A percentile compares a stretch with the other conserved stretches of the same genome.
Conservation (phyloP, 2,888 invertebrate species). For the Heliconius aoede region DNA sequence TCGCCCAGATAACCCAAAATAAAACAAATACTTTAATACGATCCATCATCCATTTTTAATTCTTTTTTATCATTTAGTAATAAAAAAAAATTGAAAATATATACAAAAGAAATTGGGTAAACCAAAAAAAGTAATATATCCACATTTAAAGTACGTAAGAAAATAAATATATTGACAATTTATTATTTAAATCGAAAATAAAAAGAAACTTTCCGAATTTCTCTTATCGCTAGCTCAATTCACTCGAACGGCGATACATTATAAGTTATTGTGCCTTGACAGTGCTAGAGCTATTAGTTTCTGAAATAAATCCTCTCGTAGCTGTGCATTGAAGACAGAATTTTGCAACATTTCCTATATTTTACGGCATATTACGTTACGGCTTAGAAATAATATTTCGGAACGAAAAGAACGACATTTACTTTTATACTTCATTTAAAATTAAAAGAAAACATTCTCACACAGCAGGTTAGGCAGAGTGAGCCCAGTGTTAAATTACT, state of each 20-base stretch:
- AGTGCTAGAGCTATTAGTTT: slow-evolving; percentile 41
- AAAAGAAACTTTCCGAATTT: slow-evolving; percentile 26
- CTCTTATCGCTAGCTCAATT: slow-evolving; percentile 25
- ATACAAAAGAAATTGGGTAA: too few relatives aligned
- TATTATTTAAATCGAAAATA: neutral
- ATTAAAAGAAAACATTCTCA: too few relatives aligned
- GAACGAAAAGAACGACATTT: neutral
- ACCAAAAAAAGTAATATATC: too few relatives aligned
- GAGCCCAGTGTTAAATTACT: too few relatives aligned
- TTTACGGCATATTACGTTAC: slow-evolving; percentile 2
- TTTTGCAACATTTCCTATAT: slow-evolving; percentile 18
- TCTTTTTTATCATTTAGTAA: too few relatives aligned
- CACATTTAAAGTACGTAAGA: neutral
- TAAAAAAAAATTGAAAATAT: too few relatives aligned
- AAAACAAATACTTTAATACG: too few relatives aligned
- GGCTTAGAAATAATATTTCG: slow-evolving; percentile 10
- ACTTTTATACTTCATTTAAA: neutral
- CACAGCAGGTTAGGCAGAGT: too few relatives aligned
- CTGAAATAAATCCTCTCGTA: slow-evolving; percentile 41
- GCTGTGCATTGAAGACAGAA: slow-evolving; percentile 32
- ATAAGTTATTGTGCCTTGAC: slow-evolving; percentile 43
- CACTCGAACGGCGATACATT: slow-evolving; percentile 19
- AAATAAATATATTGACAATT: neutral
- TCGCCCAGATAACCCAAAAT: too few relatives aligned
- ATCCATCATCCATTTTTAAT: too few relatives aligned